phyloP scores from a whole-genome alignment of 2,888 invertebrate species.

The Agrilus mali region DNA sequence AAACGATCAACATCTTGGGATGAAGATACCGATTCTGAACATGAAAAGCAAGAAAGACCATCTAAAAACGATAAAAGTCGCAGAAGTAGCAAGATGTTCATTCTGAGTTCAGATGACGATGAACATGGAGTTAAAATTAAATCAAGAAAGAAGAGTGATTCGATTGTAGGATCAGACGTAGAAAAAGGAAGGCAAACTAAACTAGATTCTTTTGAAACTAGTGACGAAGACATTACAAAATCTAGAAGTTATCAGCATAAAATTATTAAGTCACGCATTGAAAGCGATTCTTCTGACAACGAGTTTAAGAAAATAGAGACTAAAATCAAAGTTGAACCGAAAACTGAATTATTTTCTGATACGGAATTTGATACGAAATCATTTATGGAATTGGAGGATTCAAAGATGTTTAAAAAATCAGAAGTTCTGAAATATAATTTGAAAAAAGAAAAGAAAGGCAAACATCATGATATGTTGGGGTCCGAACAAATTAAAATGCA shows the following conservation, averaged over 20 bases:
- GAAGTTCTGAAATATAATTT: constrained; percentile 24
- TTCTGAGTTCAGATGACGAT: constrained; percentile 31
- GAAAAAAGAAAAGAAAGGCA: constrained; percentile 29
- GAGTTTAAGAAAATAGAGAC: constrained; percentile 43
- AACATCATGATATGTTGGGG: constrained; percentile 21
- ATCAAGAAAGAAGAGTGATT: constrained; percentile 33
- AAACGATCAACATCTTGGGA: constrained; percentile 82
- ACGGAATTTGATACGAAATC: constrained; percentile 41
- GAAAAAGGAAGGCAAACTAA: constrained; percentile 38
- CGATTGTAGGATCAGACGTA: constrained; percentile 40
- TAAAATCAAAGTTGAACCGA: constrained; percentile 30
- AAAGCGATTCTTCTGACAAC: constrained; percentile 69
- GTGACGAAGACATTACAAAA: constrained; percentile 31
- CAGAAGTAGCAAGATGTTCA: constrained; percentile 26
- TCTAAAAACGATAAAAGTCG: constrained; percentile 17
- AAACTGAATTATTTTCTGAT: constrained; percentile 49
- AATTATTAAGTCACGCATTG: constrained; percentile 57
- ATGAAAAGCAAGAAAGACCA: constrained; percentile 27
- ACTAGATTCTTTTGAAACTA: constrained; percentile 28
- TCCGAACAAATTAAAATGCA: constrained; percentile 22
- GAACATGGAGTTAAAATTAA: constrained; percentile 18
- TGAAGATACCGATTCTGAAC: constrained; percentile 63
- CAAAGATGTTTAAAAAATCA: constrained; percentile 22
- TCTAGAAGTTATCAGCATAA: constrained; percentile 48
- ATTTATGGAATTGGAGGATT: constrained; percentile 25